Conservation (phyloP, 1,140 invertebrate genomes). For the Caenorhabditis briggsae region DNA sequence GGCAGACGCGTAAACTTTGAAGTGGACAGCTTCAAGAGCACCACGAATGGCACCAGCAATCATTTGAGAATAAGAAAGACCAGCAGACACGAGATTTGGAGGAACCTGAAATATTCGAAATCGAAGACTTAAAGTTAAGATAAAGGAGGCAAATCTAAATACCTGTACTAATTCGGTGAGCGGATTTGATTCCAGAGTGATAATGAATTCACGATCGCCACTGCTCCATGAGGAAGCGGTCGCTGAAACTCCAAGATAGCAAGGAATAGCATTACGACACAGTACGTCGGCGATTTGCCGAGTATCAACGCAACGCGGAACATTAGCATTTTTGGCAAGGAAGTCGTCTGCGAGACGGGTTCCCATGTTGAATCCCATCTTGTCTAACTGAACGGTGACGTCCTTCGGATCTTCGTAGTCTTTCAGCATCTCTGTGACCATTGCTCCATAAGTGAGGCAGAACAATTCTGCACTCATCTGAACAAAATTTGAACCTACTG, state of each 20-base stretch:
- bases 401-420: conserved; percentile 98
- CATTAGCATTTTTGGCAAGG: conserved; percentile 87
- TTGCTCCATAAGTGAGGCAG: conserved; percentile 95
- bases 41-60: conserved; percentile 92
- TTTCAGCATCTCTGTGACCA: conserved; percentile 95
- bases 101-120: conserved; percentile 79
- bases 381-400: conserved; percentile 81
- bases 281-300: conserved; percentile 93
- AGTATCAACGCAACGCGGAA: conserved; percentile 85
- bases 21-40: conserved; percentile 93
- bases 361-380: conserved; percentile 92
- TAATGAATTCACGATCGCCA: conserved; percentile 94
- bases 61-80: conserved; percentile 92
- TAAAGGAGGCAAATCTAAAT: not conserved
- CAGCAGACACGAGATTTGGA: conserved; percentile 79
- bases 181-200: conserved; percentile 94
- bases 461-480: conserved; percentile 86
- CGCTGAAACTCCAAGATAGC: conserved; percentile 70
- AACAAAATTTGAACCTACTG: no score
- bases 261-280: conserved; percentile 81
- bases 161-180: conserved; percentile 81
- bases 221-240: conserved; percentile 86
- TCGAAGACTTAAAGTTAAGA: not conserved
- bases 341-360: conserved; percentile 97
- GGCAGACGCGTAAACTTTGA: conserved; percentile 80